Evolutionary conservation across 2,797 vertebrate genomes (phyloP).

Genomic region (Oreonectes daqikongensis): DNA sequence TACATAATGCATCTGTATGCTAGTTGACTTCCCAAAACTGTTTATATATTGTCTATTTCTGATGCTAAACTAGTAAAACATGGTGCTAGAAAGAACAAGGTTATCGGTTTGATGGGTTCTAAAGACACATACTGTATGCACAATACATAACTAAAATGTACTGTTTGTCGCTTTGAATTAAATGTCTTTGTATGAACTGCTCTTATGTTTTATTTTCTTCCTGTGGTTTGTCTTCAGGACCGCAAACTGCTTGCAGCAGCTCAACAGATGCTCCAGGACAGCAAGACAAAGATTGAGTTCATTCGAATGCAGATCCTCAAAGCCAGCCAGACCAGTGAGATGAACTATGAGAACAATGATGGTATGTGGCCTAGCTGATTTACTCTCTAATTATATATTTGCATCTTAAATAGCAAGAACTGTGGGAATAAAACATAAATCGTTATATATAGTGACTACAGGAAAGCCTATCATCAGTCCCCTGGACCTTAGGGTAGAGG

Average conservation of each 20-base stretch:
- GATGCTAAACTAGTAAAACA: too few relatives aligned
- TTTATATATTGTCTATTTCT: too few relatives aligned
- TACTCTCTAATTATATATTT: slow-evolving; percentile 14
- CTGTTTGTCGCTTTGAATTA: too few relatives aligned
- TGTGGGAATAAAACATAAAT: slow-evolving; percentile 9
- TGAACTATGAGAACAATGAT: slow-evolving; percentile 93
- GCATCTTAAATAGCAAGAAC: background rate
- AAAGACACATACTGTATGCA: too few relatives aligned
- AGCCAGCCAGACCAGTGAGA: slow-evolving; percentile 92
- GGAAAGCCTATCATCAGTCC: slow-evolving; percentile 86
- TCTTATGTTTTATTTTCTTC: slow-evolving; percentile 14
- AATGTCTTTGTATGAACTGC: background rate
- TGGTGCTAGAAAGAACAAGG: too few relatives aligned
- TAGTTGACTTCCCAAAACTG: too few relatives aligned
- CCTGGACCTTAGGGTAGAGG: slow-evolving; percentile 86
- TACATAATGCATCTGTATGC: too few relatives aligned
- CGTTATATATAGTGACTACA: slow-evolving; percentile 58
- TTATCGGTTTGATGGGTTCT: too few relatives aligned
- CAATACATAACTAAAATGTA: too few relatives aligned
- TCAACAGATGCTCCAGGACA: slow-evolving; percentile 98
- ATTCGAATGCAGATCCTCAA: slow-evolving; percentile 99
- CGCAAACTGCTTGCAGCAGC: slow-evolving; percentile 94
- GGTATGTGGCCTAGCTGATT: slow-evolving; percentile 60
- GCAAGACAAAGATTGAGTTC: slow-evolving; percentile 99
- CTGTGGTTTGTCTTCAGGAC: slow-evolving; percentile 78